A percentile compares a stretch with the other conserved stretches of the same genome.
Evolutionary conservation across 2,888 invertebrate genomes (phyloP).

Genomic region (Odontocerum albicorne): DNA sequence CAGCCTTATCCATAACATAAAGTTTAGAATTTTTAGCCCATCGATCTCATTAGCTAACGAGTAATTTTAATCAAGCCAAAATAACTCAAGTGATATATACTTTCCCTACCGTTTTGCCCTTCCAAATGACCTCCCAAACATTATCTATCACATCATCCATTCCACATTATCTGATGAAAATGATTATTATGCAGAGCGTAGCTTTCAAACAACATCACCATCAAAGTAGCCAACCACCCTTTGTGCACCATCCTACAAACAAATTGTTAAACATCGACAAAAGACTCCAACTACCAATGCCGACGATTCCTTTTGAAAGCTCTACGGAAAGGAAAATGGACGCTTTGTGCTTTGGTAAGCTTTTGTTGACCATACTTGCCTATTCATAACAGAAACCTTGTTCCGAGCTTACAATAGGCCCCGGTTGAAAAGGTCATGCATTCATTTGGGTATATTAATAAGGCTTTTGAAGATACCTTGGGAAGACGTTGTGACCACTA

Average conservation of each 20-base stretch:
- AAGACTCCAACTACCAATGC: constrained; percentile 28
- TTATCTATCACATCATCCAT: not conserved
- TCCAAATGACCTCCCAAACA: too few species aligned
- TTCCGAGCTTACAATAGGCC: constrained; percentile 23
- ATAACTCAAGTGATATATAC: too few species aligned
- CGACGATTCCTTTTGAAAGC: constrained; percentile 25
- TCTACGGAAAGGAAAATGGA: constrained; percentile 11
- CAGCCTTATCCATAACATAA: too few species aligned
- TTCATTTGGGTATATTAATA: constrained; percentile 36
- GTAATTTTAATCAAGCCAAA: too few species aligned
- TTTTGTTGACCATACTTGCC: constrained; percentile 22
- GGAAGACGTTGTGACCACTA: too few species aligned
- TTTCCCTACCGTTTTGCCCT: too few species aligned
- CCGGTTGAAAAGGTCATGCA: constrained; percentile 32
- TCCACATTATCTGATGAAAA: constrained; percentile 14
- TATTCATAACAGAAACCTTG: constrained; percentile 22
- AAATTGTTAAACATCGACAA: constrained; percentile 31
- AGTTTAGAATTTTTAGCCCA: too few species aligned
- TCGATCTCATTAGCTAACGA: too few species aligned
- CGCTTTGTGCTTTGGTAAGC: constrained; percentile 18
- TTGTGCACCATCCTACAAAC: constrained; percentile 15
- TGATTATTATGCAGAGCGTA: constrained; percentile 15
- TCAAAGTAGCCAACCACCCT: constrained; percentile 22
- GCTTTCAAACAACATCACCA: constrained; percentile 9
- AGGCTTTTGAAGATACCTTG: constrained; percentile 24